Conservation (phyloP, 2,113 vertebrate genomes). For the Zapus hudsonius region DNA sequence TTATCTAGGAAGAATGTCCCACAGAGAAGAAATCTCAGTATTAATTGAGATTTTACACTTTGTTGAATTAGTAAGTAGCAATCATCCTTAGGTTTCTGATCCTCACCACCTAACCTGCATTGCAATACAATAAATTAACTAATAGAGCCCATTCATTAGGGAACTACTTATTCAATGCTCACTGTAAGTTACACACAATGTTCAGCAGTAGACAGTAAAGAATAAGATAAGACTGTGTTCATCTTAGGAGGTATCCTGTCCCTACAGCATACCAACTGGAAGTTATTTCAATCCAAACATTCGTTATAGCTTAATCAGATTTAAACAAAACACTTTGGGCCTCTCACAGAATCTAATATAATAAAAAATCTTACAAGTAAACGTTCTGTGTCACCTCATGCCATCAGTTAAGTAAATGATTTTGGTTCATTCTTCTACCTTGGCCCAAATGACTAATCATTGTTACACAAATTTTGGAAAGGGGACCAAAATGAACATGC, state of each 20-base stretch:
- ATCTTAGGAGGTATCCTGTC: neutral
- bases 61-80: neutral
- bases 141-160: neutral
- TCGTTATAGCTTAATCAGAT: slow-evolving; percentile 1
- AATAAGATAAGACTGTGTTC: neutral
- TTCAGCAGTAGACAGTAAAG: neutral
- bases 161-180: neutral
- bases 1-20: neutral
- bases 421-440: neutral
- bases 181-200: neutral
- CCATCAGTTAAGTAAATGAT: slow-evolving; percentile 28
- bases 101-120: neutral
- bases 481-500: neutral
- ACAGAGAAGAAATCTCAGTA: neutral
- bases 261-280: neutral
- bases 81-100: slow-evolving; percentile 11
- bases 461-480: slow-evolving; percentile 6
- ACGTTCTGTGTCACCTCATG: neutral
- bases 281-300: slow-evolving; percentile 5
- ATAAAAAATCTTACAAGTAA: slow-evolving; percentile 39
- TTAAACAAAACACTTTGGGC: slow-evolving; percentile 35
- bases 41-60: neutral
- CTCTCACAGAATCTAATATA: neutral
- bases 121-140: neutral
- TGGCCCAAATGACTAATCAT: slow-evolving; percentile 8